phyloP scores from a whole-genome alignment of 2,113 vertebrate genomes.

The Paradisaea rubra region DNA sequence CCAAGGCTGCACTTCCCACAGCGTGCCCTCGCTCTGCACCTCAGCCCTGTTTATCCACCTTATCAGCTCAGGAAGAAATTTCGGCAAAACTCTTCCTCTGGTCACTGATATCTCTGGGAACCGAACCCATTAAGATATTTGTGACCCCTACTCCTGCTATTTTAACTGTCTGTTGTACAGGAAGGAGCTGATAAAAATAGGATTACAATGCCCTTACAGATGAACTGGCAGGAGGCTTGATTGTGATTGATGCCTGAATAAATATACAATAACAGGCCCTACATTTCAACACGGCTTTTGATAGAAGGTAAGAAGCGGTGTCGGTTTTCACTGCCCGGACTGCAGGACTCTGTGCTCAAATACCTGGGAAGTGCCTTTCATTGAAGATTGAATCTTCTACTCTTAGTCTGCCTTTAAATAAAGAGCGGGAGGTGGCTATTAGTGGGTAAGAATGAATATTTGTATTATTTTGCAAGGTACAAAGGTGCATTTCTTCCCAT shows the following conservation, averaged over 20 bases:
- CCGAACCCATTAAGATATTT: constrained; percentile 79
- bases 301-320: constrained; percentile 56
- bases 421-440: background rate
- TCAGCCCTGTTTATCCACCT: constrained; percentile 56
- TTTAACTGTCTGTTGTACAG: constrained; percentile 79
- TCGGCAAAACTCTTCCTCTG: constrained; percentile 71
- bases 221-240: constrained; percentile 69
- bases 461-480: background rate
- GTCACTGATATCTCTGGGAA: constrained; percentile 77
- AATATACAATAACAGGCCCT: constrained; percentile 75
- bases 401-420: background rate
- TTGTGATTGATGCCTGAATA: constrained; percentile 83
- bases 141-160: constrained; percentile 72
- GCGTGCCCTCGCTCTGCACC: constrained; percentile 11
- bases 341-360: constrained; percentile 44
- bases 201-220: constrained; percentile 79
- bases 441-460: background rate
- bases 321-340: constrained; percentile 45
- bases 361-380: constrained; percentile 34
- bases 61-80: constrained; percentile 78
- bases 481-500: background rate
- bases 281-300: constrained; percentile 69
- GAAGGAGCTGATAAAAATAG: constrained; percentile 88
- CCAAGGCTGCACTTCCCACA: background rate
- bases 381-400: background rate